Conservation (phyloP, 35 echinoderm and acorn worm species). For the Holothuria glaberrima region DNA sequence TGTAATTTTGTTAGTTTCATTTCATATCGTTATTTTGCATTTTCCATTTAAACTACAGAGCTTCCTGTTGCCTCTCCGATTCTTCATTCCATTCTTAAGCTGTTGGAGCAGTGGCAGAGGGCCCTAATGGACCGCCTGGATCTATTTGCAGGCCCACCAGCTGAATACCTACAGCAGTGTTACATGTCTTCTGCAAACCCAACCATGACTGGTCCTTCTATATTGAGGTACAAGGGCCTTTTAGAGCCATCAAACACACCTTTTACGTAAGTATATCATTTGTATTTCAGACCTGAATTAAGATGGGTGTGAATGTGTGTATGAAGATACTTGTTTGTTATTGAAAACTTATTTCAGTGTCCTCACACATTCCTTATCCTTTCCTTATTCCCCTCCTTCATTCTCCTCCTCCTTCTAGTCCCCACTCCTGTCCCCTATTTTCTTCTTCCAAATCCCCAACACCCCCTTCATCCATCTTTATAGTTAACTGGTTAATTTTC, state of each 20-base stretch:
- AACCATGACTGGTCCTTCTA: conserved; percentile 74
- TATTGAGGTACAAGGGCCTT: conserved; percentile 91
- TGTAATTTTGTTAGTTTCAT: not conserved
- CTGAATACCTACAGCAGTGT: conserved; percentile 85
- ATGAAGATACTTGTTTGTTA: too few relatives aligned
- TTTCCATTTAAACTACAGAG: conserved; percentile 65
- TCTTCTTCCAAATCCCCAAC: too few relatives aligned
- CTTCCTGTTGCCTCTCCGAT: conserved; percentile 88
- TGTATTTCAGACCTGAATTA: not conserved
- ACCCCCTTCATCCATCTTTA: too few relatives aligned
- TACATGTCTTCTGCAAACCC: conserved; percentile 54
- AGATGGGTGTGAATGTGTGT: too few relatives aligned
- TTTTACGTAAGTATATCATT: conserved; percentile 71
- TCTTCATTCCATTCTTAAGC: conserved; percentile 89
- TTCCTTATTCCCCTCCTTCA: too few relatives aligned
- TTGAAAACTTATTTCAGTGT: too few relatives aligned
- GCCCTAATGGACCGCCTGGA: conserved; percentile 81
- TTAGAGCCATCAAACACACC: conserved; percentile 94
- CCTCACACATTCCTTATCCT: too few relatives aligned
- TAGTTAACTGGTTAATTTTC: too few relatives aligned
- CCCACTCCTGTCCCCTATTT: too few relatives aligned
- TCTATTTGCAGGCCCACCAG: conserved; percentile 89
- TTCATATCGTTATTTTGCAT: not conserved
- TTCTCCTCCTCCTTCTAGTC: too few relatives aligned
- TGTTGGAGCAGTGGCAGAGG: conserved; percentile 94